Percentiles rank a stretch among this genome's conserved stretches.
Conservation (phyloP, 2,797 vertebrate species). For the Lepus townsendii region DNA sequence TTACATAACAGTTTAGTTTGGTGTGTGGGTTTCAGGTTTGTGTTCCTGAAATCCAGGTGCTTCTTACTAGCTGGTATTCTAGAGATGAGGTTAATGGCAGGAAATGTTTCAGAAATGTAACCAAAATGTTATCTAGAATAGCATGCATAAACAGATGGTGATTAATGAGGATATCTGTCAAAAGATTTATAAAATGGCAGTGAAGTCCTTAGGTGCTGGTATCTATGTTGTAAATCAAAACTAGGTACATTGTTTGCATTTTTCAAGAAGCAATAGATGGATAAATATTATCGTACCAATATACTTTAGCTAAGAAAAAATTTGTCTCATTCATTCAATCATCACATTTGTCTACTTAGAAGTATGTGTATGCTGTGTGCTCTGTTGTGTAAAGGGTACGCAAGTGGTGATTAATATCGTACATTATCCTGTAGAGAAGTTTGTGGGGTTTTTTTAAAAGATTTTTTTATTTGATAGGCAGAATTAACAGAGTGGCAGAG, state of each 20-base stretch:
- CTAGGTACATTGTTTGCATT: conserved; percentile 28
- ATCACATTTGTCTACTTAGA: conserved; percentile 34
- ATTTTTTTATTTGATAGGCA: too few species aligned
- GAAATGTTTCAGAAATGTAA: conserved; percentile 72
- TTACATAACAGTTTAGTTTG: conserved; percentile 81
- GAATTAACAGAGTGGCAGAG: too few species aligned
- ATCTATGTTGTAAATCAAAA: conserved; percentile 37
- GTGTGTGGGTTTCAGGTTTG: conserved; percentile 75
- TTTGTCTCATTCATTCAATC: background rate
- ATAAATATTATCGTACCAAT: conserved; percentile 16
- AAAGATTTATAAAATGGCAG: conserved; percentile 45
- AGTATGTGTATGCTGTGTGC: background rate
- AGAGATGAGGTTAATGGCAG: conserved; percentile 74
- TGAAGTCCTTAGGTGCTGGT: background rate
- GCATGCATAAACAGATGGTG: conserved; percentile 65
- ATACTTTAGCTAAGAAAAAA: conserved; percentile 2
- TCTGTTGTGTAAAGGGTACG: background rate
- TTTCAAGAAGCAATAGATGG: conserved; percentile 20
- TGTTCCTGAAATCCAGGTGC: conserved; percentile 81
- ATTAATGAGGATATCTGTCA: conserved; percentile 48
- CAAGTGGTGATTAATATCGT: background rate
- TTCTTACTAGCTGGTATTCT: conserved; percentile 66
- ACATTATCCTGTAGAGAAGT: background rate
- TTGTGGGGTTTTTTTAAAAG: too few species aligned
- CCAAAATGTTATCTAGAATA: conserved; percentile 68